These are phyloP conservation scores for Oncorhynchus keta DNA, from an alignment of 2,113 vertebrate genomes.

Conservation along the genomic window DNA sequence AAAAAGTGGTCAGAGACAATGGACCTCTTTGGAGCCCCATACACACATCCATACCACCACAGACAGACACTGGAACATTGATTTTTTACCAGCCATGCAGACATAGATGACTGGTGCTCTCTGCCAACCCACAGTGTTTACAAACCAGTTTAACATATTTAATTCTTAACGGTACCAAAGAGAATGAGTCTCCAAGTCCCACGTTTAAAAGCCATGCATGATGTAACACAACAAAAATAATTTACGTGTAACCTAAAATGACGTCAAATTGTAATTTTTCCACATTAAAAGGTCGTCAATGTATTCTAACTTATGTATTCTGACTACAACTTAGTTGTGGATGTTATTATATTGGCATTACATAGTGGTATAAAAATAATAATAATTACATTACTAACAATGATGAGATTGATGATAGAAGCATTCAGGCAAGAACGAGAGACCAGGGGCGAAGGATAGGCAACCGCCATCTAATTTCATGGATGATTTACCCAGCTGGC, in stretches of 20 bases:
- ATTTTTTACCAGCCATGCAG: background rate
- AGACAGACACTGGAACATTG: background rate
- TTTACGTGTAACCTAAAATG: background rate
- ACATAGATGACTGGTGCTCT: no score
- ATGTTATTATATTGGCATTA: background rate
- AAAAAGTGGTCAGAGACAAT: conserved; percentile 13
- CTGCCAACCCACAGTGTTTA: background rate
- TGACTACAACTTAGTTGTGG: no score
- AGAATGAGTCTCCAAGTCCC: background rate
- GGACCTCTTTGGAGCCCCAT: background rate
- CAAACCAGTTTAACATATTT: background rate
- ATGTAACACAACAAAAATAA: background rate
- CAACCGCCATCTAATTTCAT: conserved; percentile 42
- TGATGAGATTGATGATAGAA: conserved; percentile 21
- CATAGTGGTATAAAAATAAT: background rate
- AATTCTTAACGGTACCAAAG: background rate
- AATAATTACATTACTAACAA: background rate
- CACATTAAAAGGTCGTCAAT: background rate
- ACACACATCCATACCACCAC: background rate
- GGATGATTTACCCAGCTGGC: conserved; percentile 48
- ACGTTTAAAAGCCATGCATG: background rate
- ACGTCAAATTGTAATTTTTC: background rate
- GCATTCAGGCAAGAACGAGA: conserved; percentile 29
- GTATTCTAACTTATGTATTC: background rate
- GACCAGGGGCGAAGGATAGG: background rate